Evolutionary conservation across 2,113 vertebrate genomes (phyloP).

Genomic region (Pycnonotus jocosus): DNA sequence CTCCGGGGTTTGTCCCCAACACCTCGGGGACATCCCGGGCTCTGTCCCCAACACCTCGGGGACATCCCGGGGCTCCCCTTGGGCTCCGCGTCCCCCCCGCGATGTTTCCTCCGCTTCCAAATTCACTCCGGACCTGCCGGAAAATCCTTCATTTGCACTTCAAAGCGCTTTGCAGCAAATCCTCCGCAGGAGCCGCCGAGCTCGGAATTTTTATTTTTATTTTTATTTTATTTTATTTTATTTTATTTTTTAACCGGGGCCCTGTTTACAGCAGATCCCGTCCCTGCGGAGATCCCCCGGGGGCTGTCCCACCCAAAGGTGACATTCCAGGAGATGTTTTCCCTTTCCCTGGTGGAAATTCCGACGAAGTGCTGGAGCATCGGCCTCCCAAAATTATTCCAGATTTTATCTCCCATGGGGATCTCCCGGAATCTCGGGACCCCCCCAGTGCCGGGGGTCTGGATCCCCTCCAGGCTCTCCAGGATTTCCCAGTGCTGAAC

Average conservation of each 20-base stretch:
- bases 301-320: background rate
- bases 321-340: background rate
- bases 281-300: background rate
- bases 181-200: background rate
- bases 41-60: too few relatives aligned
- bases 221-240: background rate
- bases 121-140: background rate
- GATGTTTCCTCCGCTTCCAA: background rate
- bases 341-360: background rate
- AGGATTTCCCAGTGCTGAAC: background rate
- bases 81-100: rapidly evolving
- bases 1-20: too few relatives aligned
- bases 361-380: rapidly evolving
- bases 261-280: background rate
- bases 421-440: rapidly evolving
- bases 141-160: conserved; percentile 41
- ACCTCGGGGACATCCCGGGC: too few relatives aligned
- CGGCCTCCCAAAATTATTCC: background rate
- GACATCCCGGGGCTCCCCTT: background rate
- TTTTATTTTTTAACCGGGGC: background rate
- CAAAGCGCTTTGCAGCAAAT: conserved; percentile 3
- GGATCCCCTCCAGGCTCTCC: background rate
- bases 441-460: background rate
- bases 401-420: rapidly evolving
- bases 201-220: background rate